A percentile compares a stretch with the other conserved stretches of the same genome.
Evolutionary conservation across 2,888 invertebrate genomes (phyloP).

Genomic region (Ptychoptera albimana): DNA sequence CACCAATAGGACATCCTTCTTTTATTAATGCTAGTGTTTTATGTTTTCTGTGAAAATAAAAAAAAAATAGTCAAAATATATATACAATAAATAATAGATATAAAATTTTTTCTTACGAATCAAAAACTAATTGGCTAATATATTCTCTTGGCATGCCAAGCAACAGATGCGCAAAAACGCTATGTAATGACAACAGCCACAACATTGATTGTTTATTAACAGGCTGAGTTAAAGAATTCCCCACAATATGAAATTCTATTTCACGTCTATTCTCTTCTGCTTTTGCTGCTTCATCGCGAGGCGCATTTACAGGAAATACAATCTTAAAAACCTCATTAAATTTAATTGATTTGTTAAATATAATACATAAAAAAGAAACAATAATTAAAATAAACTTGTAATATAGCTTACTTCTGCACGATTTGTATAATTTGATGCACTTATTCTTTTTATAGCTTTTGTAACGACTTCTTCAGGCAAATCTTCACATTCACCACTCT

Average conservation of each 20-base stretch:
- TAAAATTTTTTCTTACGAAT: conserved; percentile 47
- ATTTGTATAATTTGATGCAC: conserved; percentile 66
- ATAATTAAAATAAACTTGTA: too few species aligned
- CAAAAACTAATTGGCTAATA: conserved; percentile 87
- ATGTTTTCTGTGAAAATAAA: conserved; percentile 56
- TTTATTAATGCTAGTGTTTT: conserved; percentile 83
- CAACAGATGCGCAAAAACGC: conserved; percentile 88
- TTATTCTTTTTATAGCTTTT: conserved; percentile 67
- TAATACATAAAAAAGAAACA: too few species aligned
- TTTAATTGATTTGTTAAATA: background rate
- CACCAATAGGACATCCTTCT: conserved; percentile 85
- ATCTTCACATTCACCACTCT: conserved; percentile 36
- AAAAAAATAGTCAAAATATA: conserved; percentile 2
- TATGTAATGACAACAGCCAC: conserved; percentile 71
- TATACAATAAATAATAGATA: conserved; percentile 5
- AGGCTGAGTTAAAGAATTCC: conserved; percentile 75
- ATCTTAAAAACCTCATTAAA: conserved; percentile 29
- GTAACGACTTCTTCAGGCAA: conserved; percentile 62
- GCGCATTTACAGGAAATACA: conserved; percentile 66
- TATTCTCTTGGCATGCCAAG: conserved; percentile 97
- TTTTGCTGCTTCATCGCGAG: conserved; percentile 82
- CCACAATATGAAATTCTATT: conserved; percentile 87
- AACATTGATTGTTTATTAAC: conserved; percentile 83
- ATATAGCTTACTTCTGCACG: conserved; percentile 22
- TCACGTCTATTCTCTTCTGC: conserved; percentile 75